Evolutionary conservation across 1,140 invertebrate genomes (phyloP), one percentile per base, ranked within the genome.

Genomic region (Hypsibius dujardini): DNA sequence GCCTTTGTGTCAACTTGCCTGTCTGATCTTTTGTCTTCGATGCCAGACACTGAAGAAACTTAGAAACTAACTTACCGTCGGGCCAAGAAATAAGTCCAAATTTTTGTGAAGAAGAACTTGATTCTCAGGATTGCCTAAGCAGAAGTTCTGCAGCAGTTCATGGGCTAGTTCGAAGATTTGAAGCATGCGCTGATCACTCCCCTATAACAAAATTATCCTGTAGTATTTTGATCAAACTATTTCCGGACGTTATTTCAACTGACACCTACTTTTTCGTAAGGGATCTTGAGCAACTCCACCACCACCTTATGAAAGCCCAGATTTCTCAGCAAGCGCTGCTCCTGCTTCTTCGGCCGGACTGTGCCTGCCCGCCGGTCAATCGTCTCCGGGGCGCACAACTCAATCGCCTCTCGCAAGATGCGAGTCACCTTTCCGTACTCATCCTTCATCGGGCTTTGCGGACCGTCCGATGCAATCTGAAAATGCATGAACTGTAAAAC

Each of bases 301-400:
- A 98, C 92, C 1, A 97, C 92, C 46, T 89, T 90, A 77, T 98
- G 94, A 0, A 97, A 95, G 12, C 92, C 92, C 77, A 98, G 95
- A 78, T 98, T 98, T 46, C 95, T 81, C 12, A 99, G 79, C 2
- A 99, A 81, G 45, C 95, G 82, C 78, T 99, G 95, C 76, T 98
- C 90, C 80, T 98, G 94, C 78, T 92, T 90, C 1, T 89, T 83
- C 0, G 91, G 89, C 74, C 89, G n/a, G 81, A 82, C 2, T 77
- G 74, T 70, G 72, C 79, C 82, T 75, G 75, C 73, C n/a, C 14
- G 72, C 28, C 28, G 28, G 28, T 28, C 28, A 28, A 28, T 28
- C 28, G 28, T 28, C 28, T 28, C 28, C 28, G 28, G 28, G 28
- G 28, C 28, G 28, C 28, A 28, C 28, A 28, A 28, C 28, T 28